These are phyloP conservation scores for Salminus brasiliensis DNA, from an alignment of 2,113 vertebrate species.

Conservation along the genomic window DNA sequence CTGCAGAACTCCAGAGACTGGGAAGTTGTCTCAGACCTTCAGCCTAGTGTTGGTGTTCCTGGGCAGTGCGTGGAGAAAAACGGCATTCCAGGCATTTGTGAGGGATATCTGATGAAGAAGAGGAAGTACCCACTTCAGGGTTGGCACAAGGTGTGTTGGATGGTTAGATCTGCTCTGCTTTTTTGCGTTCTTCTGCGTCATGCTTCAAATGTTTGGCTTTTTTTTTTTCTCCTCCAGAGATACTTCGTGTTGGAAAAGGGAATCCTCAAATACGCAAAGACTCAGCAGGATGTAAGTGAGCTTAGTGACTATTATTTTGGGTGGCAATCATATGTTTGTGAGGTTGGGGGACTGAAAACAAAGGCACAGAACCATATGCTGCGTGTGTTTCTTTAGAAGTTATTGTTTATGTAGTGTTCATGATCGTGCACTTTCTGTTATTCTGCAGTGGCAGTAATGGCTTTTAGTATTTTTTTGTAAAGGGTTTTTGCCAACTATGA, in stretches of 20 bases:
- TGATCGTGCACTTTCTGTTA: too few species aligned
- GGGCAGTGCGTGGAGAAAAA: slow-evolving; percentile 62
- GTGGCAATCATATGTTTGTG: too few species aligned
- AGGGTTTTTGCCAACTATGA: too few species aligned
- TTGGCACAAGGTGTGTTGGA: slow-evolving; percentile 88
- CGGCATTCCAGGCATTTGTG: slow-evolving; percentile 76
- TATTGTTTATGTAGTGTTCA: too few species aligned
- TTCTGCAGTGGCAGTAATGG: too few species aligned
- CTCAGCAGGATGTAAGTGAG: slow-evolving; percentile 86
- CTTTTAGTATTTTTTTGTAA: too few species aligned
- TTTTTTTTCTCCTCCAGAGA: slow-evolving; percentile 71
- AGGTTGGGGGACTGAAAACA: too few species aligned
- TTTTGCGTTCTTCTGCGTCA: neutral
- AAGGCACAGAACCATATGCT: too few species aligned
- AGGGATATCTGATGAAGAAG: slow-evolving; percentile 92
- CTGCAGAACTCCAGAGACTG: slow-evolving; percentile 82
- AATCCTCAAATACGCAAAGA: slow-evolving; percentile 85
- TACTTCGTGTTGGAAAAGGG: slow-evolving; percentile 90
- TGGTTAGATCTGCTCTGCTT: too few species aligned
- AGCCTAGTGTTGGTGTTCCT: slow-evolving; percentile 1
- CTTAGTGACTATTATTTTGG: neutral
- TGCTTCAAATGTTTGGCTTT: neutral
- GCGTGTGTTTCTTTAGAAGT: too few species aligned
- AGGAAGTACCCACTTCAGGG: slow-evolving; percentile 95
- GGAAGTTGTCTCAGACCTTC: slow-evolving; percentile 86